A percentile compares a stretch with the other conserved stretches of the same genome.
Evolutionary conservation across 2,888 invertebrate species (phyloP).

Genomic region (Lithodes maja): DNA sequence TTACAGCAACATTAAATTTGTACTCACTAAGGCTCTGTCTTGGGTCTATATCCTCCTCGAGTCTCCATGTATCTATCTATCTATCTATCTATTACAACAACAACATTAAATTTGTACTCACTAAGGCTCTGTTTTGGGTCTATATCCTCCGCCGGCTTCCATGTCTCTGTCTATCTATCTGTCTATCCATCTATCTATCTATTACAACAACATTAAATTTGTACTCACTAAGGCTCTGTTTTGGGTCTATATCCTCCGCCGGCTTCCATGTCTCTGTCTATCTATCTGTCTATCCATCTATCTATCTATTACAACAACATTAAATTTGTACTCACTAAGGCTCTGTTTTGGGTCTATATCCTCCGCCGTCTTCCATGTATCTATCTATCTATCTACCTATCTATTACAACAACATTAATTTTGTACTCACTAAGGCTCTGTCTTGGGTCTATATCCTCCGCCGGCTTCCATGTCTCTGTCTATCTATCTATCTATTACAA

Average conservation of each 20-base stretch:
- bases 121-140: background rate
- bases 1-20: background rate
- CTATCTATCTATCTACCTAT: conserved; percentile 3
- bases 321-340: background rate
- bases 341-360: conserved; percentile 13
- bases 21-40: conserved; percentile 2
- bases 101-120: background rate
- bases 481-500: too few species aligned
- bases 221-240: background rate
- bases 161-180: background rate
- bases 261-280: background rate
- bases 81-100: background rate
- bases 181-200: too few species aligned
- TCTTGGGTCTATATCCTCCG: background rate
- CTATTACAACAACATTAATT: too few species aligned
- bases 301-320: too few species aligned
- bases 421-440: background rate
- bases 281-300: too few species aligned
- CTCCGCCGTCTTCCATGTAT: background rate
- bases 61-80: background rate
- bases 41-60: background rate
- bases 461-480: background rate
- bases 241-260: conserved; percentile 12
- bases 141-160: background rate
- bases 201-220: background rate